A percentile compares a stretch with the other conserved stretches of the same genome.
Evolutionary conservation across 2,113 vertebrate species (phyloP).

Genomic region (Reinhardtius hippoglossoides): DNA sequence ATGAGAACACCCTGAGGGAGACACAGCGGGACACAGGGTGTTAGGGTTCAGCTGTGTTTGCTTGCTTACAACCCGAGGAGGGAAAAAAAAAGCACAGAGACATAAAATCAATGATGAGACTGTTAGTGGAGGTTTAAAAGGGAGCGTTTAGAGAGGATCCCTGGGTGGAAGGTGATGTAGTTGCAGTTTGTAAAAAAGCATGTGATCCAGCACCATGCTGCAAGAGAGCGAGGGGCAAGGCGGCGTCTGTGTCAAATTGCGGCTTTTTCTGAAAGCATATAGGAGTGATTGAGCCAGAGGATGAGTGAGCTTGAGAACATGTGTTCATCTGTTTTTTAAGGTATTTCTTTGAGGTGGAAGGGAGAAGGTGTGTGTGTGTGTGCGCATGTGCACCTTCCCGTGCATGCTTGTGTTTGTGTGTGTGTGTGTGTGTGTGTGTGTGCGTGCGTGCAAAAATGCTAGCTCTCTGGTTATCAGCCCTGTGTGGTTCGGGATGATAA

Average conservation of each 20-base stretch:
- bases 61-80: slow-evolving; percentile 78
- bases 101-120: slow-evolving; percentile 86
- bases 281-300: slow-evolving; percentile 54
- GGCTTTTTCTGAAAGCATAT: slow-evolving; percentile 52
- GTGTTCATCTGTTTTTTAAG: slow-evolving; percentile 60
- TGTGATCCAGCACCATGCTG: slow-evolving; percentile 72
- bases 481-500: slow-evolving; percentile 72
- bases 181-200: slow-evolving; percentile 73
- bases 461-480: slow-evolving; percentile 64
- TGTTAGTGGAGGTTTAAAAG: slow-evolving; percentile 84
- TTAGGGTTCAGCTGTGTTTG: slow-evolving; percentile 82
- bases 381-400: too few species aligned
- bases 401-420: slow-evolving; percentile 23
- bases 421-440: slow-evolving; percentile 14
- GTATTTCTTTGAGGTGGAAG: slow-evolving; percentile 57
- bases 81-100: slow-evolving; percentile 67
- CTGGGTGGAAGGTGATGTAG: slow-evolving; percentile 81
- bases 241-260: slow-evolving; percentile 43
- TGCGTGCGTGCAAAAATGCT: slow-evolving; percentile 28
- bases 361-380: slow-evolving; percentile 28
- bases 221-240: slow-evolving; percentile 58
- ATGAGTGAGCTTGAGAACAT: slow-evolving; percentile 56
- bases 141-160: slow-evolving; percentile 82
- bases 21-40: slow-evolving; percentile 77
- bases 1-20: slow-evolving; percentile 81